Evolutionary conservation across 2,888 invertebrate genomes (phyloP), one percentile per base, ranked within the genome.

Genomic region (Oxyscelio sp.): DNA sequence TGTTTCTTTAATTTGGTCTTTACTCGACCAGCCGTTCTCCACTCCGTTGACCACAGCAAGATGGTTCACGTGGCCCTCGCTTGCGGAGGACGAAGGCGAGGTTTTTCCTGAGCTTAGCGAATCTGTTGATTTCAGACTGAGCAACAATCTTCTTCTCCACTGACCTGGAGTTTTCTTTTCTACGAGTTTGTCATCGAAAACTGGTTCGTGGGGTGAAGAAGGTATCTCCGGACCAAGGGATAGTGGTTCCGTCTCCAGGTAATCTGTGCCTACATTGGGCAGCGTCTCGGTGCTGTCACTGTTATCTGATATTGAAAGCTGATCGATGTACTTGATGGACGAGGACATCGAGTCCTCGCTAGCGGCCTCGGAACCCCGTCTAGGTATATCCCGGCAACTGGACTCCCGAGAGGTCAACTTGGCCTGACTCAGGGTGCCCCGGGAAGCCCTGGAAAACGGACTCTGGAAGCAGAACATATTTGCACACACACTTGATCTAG

Each of bases 51-150:
- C 45, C 11, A 75, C 65, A 8, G 31, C 31, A 59, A 78, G 45
- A 11, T 65, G 31, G n/a, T n/a, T n/a, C 9, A 68, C 43, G 2
- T 45, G 40, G 19, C 65, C 65, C 24, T 85, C 88, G 81, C 89
- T 90, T 2, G 88, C 88, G 4, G 92, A 91, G 5, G 91, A 90
- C 58, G 92, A 90, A 9, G 91, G 91, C 19, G 86, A 89, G 31
- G 90, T 89, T 56, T 82, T 89, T 65, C 90, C 88, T n/a, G 90
- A 90, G 66, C 86, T 90, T 4, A 93, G 87, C 2, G 91, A 91
- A 93, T 95, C 87, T 94, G 92, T 85, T 92, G 95, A 87, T 93
- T 94, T 94, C 38, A 95, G 92, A 88, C 95, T 95, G 56, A 95
- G 93, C 15, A 95, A 95, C 2, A 95, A 94, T 54, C 95, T 11